A percentile compares a stretch with the other conserved stretches of the same genome.
Conservation (phyloP, 2,113 vertebrate genomes). For the Hippocampus guttulatus region DNA sequence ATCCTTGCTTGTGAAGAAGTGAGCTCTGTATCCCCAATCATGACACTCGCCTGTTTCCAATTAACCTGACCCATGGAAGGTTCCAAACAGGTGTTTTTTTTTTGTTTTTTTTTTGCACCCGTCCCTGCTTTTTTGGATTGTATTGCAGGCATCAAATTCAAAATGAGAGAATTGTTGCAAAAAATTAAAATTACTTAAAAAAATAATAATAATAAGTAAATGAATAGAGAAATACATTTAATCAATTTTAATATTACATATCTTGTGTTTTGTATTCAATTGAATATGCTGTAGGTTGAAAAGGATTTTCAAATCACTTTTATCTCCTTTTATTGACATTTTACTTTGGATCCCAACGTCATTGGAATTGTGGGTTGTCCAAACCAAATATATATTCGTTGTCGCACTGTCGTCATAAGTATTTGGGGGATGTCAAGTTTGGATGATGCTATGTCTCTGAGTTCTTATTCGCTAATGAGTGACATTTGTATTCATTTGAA, state of each 20-base stretch:
- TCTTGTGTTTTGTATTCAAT: conserved; percentile 28
- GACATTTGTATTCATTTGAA: conserved; percentile 77
- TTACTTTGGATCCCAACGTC: background rate
- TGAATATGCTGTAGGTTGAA: background rate
- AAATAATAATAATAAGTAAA: no score
- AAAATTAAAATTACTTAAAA: background rate
- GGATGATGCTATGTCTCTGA: conserved; percentile 55
- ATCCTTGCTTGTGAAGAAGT: no score
- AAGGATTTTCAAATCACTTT: background rate
- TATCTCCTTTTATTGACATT: background rate
- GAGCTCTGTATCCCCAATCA: no score
- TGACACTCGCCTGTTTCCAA: no score
- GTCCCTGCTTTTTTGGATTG: no score
- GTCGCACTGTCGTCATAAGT: conserved; percentile 25
- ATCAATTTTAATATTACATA: conserved; percentile 23
- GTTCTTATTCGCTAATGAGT: conserved; percentile 69
- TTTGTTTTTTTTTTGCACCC: no score
- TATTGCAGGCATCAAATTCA: no score
- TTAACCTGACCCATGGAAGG: no score
- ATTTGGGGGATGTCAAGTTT: conserved; percentile 35
- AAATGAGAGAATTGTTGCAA: background rate
- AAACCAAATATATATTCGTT: conserved; percentile 15
- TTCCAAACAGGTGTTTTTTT: no score
- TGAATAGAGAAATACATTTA: background rate
- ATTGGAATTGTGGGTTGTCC: background rate